Evolutionary conservation across 2,888 invertebrate species (phyloP), one percentile per base, ranked within the genome.

Genomic region (Callyntrura guangdongensis): DNA sequence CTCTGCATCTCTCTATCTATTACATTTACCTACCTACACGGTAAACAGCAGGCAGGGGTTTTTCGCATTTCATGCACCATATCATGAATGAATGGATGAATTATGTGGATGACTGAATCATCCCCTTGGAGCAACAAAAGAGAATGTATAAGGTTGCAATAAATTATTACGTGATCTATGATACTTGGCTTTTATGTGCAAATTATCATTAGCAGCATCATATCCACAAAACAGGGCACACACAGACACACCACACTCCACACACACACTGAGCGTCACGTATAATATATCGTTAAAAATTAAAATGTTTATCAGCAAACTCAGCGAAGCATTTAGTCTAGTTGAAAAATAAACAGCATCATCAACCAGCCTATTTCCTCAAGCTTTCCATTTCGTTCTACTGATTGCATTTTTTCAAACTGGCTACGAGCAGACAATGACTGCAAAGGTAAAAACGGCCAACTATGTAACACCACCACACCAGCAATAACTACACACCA

Each of bases 141-240:
- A 53, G 59, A 67, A 67, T 86, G 67, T 86, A 56, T 79, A 86
- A 86, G 86, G 86, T 86, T 86, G 86, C 86, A 64, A 86, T 86
- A 86, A 86, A 86, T 86, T 86, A 86, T 77, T 47, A 67, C 67
- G 86, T 86, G 86, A 86, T 86, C 86, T 86, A 86, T 86, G 86
- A 64, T 79, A 86, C 77, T 79, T 67, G 79, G 49, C 61, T 86
- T 86, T 86, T 86, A 79, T 86, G 79, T 86, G 86, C 86, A 64
- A 67, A 86, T 85, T 72, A 72, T 85, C 72, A 72, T 25, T 25
- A 56, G 11, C 49, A 74, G 2, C 61, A 27, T 81, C 36, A 79
- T 79, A 53, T 20, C 8, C 49, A 49, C 74, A 74, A 74, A 74
- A 77, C 74, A 77, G 53, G 25, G 77, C 49, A 77, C 49, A 59